Base-by-base conservation (phyloP, 2,888 invertebrate genomes). In the Diarsia mendica region DNA sequence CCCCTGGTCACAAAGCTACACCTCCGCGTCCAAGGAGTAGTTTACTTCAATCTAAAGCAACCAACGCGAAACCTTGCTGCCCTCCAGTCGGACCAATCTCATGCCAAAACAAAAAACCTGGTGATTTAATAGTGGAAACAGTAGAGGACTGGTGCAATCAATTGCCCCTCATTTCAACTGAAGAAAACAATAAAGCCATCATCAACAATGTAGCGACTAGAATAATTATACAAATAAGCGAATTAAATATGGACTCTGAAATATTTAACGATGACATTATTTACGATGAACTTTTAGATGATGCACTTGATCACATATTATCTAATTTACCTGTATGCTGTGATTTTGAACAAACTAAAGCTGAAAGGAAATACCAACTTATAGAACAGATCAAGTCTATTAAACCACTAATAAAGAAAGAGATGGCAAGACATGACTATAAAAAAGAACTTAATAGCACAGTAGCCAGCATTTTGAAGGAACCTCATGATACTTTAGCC, bases 181-280 rank as follows among this genome's bases (percentile, higher is more conserved):
- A 87, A 44, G 66, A 84, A 49, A 77, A 88, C 75, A 91, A 91
- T 1, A 86, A 87, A 75, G 74, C 74, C 3, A 81, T 91, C 9
- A 91, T 85, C 87, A 91, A 92, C 46, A 86, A 90, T 33, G 65
- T 93, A 66, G 85, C 84, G 11, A 91, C 90, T 15, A 92, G 90
- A 90, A 90, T 95, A n/a, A 86, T 93, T 5, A 91, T 91, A 33
- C 93, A 93, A 88, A 89, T 94, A 48, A 92, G 90, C 72, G 93
- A 94, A 87, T 82, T 95, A 0, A 93, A 94, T 71, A 86, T 89
- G 80, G 88, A 92, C 78, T 83, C 91, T 3, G 85, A 89, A 72
- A 89, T 89, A 39, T 92, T 94, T 77, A 87, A 91, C 39, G 89
- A 93, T 77, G 89, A 92, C 79, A 75, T 88, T 33, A 70, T 91